Evolutionary conservation across 2,113 vertebrate species (phyloP), one percentile per base, ranked within the genome.

Genomic region (Phycodurus eques): DNA sequence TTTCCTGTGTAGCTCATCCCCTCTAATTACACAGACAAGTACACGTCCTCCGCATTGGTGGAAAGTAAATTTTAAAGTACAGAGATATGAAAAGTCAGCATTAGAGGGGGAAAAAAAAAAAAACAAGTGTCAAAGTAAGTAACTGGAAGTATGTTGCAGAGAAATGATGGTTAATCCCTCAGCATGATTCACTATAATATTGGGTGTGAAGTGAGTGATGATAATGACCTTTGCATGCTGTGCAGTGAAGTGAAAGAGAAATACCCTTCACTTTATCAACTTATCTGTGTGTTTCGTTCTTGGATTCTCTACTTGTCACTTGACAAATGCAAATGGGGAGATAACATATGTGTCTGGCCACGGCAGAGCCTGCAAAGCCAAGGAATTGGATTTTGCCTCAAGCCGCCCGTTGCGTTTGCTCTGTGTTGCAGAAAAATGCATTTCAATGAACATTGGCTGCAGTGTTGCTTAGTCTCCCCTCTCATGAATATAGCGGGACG

Each of bases 181-280:
- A 82, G 82, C 44, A 67, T 78, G 81, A 84, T 85, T 80, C 83
- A 73, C 68, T 49, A 49, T 71, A 62, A 68, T 73, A 86, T 78
- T 76, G 76, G 77, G 72, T 74, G 81, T 71, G 80, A 80, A 77
- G 80, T 87, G 87, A 90, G 44, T 84, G 88, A 91, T 89, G 86
- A 85, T 88, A 76, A 88, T 81, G 88, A 88, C 89, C 89, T 88
- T 87, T 87, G 74, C 74, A 76, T 80, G 56, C 59, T 73, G 74
- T 87, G 83, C 84, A 77, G 80, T 63, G 80, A 31, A 27, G 74
- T 71, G 72, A 71, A 79, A 82, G 83, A 88, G 75, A 81, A 86
- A 88, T 86, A 78, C 74, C 77, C 82, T 74, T 88, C 85, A 80
- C 78, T 88, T 87, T 81, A 82, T 88, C 82, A 85, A 72, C 83